phyloP scores from a whole-genome alignment of 2,113 vertebrate genomes.

The Scortum barcoo region DNA sequence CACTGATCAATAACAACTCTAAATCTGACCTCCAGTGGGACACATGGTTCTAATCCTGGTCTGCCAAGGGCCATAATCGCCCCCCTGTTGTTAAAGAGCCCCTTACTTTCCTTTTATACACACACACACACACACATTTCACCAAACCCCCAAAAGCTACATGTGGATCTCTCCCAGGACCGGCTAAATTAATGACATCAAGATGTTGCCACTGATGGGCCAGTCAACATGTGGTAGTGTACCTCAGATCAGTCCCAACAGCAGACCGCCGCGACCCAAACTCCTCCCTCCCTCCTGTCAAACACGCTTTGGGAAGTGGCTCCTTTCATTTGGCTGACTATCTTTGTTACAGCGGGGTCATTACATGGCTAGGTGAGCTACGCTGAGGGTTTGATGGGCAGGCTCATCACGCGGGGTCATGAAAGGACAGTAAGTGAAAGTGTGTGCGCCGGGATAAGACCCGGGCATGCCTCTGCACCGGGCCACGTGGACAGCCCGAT shows the following conservation, averaged over 20 bases:
- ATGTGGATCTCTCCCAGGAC: conserved; percentile 91
- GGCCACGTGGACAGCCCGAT: conserved; percentile 52
- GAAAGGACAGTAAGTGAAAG: conserved; percentile 76
- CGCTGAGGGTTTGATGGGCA: conserved; percentile 71
- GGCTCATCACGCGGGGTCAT: conserved; percentile 82
- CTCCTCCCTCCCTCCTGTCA: conserved; percentile 77
- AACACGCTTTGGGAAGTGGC: conserved; percentile 81
- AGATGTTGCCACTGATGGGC: conserved; percentile 89
- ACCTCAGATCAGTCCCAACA: conserved; percentile 69
- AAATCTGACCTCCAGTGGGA: conserved; percentile 95
- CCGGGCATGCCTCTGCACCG: conserved; percentile 40
- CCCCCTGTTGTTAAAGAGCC: conserved; percentile 90
- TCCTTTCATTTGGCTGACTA: conserved; percentile 75
- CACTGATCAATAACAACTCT: conserved; percentile 94
- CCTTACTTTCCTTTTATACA: conserved; percentile 58
- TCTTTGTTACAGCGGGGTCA: conserved; percentile 82
- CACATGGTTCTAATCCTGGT: conserved; percentile 97
- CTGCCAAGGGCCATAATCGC: conserved; percentile 96
- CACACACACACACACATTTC: conserved; percentile 63
- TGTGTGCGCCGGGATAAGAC: conserved; percentile 43
- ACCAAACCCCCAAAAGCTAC: conserved; percentile 88
- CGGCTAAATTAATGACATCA: conserved; percentile 97
- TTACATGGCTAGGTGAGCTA: conserved; percentile 83
- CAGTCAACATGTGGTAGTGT: conserved; percentile 81
- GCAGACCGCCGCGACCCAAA: conserved; percentile 32